Evolutionary conservation across 2,113 vertebrate species (phyloP).

Genomic region (Callorhinus ursinus): DNA sequence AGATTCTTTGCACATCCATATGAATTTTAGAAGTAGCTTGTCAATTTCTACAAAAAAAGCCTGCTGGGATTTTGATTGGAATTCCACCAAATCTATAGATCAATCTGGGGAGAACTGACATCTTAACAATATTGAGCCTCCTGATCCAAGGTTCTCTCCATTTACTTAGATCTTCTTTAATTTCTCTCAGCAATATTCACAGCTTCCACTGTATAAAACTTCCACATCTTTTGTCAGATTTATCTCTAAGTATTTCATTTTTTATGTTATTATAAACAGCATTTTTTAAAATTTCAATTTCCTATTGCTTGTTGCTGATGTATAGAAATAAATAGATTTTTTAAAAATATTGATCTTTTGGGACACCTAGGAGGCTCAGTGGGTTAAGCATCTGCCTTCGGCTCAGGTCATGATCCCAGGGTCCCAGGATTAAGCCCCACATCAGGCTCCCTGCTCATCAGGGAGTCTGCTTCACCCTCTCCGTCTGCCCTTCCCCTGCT

Average conservation of each 20-base stretch:
- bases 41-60: neutral
- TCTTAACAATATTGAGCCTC: neutral
- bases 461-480: neutral
- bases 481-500: neutral
- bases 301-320: neutral
- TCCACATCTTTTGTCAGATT: constrained; percentile 11
- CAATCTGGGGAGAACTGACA: neutral
- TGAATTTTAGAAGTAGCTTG: neutral
- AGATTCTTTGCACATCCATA: neutral
- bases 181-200: neutral
- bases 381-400: neutral
- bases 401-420: neutral
- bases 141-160: neutral
- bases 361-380: neutral
- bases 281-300: neutral
- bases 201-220: neutral
- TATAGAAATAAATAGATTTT: neutral
- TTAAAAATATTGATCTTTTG: neutral
- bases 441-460: neutral
- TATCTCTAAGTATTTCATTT: constrained; percentile 20
- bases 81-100: neutral
- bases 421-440: neutral
- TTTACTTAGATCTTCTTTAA: constrained; percentile 26
- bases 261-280: neutral
- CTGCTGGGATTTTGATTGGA: neutral